Conservation (phyloP, 2,113 vertebrate species). For the Equus quagga region DNA sequence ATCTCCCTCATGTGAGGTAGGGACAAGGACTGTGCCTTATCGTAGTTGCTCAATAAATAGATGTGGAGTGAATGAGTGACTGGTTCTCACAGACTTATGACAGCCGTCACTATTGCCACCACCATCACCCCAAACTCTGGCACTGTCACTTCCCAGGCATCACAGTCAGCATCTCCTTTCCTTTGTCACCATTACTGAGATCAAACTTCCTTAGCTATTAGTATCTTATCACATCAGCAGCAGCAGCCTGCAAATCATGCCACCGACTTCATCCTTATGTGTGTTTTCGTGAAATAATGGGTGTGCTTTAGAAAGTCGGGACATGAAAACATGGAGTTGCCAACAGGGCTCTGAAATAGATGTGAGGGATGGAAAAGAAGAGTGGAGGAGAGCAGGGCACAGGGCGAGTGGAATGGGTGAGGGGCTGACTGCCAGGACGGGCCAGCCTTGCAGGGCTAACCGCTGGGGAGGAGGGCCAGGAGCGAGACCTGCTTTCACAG, state of each 20-base stretch:
- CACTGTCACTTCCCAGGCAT: not conserved
- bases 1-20: not conserved
- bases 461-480: accelerated
- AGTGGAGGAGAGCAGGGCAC: not conserved
- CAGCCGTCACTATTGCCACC: not conserved
- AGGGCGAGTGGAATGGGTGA: no score
- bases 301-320: not conserved
- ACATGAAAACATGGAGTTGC: not conserved
- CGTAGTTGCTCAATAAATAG: not conserved
- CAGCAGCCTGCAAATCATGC: not conserved
- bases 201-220: not conserved
- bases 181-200: not conserved
- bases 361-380: not conserved
- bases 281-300: not conserved
- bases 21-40: not conserved
- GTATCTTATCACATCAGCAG: not conserved
- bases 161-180: not conserved
- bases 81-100: not conserved
- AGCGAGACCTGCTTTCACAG: not conserved
- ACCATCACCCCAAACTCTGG: not conserved
- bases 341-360: not conserved
- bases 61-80: not conserved
- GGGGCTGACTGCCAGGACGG: no score
- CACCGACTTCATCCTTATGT: not conserved
- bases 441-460: not conserved